These are phyloP conservation scores for Kryptolebias ocellatus DNA, from an alignment of 2,797 vertebrate genomes.

Conservation along the genomic window DNA sequence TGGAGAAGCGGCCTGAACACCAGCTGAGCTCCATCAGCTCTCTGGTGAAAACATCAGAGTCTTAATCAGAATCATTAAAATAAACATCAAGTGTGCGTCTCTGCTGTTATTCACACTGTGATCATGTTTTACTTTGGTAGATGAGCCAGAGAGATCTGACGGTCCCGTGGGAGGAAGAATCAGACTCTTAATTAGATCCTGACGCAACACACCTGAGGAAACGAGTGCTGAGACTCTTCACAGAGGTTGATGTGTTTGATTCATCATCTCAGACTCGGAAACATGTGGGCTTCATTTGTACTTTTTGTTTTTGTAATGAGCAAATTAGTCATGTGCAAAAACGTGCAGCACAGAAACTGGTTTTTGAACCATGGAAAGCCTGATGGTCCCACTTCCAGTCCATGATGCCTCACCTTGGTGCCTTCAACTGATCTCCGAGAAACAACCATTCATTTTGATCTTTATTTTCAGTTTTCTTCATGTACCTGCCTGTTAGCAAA, in stretches of 20 bases:
- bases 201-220: slow-evolving; percentile 60
- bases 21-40: not conserved
- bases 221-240: not conserved
- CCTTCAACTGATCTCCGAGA: not conserved
- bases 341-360: not conserved
- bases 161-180: slow-evolving; percentile 24
- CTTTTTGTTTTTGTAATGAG: not conserved
- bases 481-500: too few relatives aligned
- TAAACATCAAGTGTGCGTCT: slow-evolving; percentile 8
- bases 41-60: slow-evolving; percentile 17
- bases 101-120: slow-evolving; percentile 6
- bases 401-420: not conserved
- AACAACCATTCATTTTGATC: not conserved
- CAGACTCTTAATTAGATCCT: slow-evolving; percentile 53
- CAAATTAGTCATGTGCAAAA: not conserved
- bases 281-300: not conserved
- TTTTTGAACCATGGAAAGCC: not conserved
- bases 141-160: slow-evolving; percentile 30
- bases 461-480: too few relatives aligned
- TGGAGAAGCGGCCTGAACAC: not conserved
- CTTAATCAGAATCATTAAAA: slow-evolving; percentile 21
- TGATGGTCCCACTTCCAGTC: too few relatives aligned
- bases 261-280: slow-evolving; percentile 5
- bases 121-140: slow-evolving; percentile 31
- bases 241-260: slow-evolving; percentile 29